Evolutionary conservation across 2,888 invertebrate genomes (phyloP).

Genomic region (Panopea generosa): DNA sequence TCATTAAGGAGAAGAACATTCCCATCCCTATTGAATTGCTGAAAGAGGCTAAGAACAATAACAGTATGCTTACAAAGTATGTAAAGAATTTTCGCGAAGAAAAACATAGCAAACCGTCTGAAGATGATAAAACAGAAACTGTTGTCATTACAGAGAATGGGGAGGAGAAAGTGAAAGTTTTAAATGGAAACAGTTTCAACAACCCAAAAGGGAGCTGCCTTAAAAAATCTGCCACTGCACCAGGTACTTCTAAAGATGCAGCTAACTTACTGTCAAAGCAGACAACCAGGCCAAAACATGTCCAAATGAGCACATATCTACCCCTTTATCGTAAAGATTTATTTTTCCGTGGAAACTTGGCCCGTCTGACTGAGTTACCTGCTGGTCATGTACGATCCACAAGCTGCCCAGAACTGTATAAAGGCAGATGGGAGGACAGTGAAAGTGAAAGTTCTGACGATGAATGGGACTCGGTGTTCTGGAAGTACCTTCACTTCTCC

Average conservation of each 20-base stretch:
- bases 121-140: constrained; percentile 15
- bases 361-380: constrained; percentile 52
- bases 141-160: constrained; percentile 25
- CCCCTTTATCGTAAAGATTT: constrained; percentile 82
- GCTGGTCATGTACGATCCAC: constrained; percentile 87
- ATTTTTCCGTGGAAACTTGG: constrained; percentile 83
- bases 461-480: constrained; percentile 52
- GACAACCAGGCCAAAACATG: constrained; percentile 50
- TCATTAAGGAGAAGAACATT: constrained; percentile 86
- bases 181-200: no score
- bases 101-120: neutral
- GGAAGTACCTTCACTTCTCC: constrained; percentile 62
- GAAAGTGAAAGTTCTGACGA: constrained; percentile 66
- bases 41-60: constrained; percentile 67
- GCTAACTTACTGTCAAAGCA: constrained; percentile 9
- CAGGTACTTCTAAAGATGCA: constrained; percentile 7
- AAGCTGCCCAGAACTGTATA: constrained; percentile 93
- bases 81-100: constrained; percentile 34
- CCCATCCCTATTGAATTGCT: constrained; percentile 67
- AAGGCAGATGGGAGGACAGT: constrained; percentile 62
- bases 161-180: constrained; percentile 16
- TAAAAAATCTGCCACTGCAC: constrained; percentile 36
- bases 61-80: constrained; percentile 50
- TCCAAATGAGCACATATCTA: constrained; percentile 59
- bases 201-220: constrained; percentile 53